Evolutionary conservation across 2,888 invertebrate species (phyloP), one percentile per base, ranked within the genome.

Genomic region (Fragum fragum): DNA sequence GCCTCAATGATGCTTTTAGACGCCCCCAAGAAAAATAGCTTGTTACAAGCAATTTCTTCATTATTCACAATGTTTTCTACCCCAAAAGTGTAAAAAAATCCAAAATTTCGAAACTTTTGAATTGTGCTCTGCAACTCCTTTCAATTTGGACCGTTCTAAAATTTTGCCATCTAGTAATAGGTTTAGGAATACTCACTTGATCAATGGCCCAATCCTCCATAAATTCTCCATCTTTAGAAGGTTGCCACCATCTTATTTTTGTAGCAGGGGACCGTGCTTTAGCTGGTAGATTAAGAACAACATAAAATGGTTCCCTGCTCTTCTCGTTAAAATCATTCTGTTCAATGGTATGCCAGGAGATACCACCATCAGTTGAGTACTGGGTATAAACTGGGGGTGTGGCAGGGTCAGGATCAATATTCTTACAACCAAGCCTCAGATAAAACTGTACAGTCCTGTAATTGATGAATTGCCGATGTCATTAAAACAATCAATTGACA

Each of bases 191-290:
- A 47, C 47, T 16, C 77, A 95, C 95, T 92, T 95, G 94, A 85
- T 95, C 95, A 23, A 95, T 90, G 3, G 95, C 94, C 95, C 95
- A 95, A 69, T 92, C 90, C 52, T 92, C 92, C 29, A 84, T 71
- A 79, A 91, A 93, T 5, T 79, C 89, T 14, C 94, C 94, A 87
- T 91, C 87, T 16, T 78, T 55, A 0, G 93, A 92, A 0, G 94
- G 94, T 81, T 94, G 94, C 92, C 93, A 93, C 94, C 94, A 94
- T 28, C 94, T 85, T 7, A 94, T 63, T 69, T 91, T 89, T 6
- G 94, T 92, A 36, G 92, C 84, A 73, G 91, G 92, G 39, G 91
- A 92, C 23, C 91, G 86, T 7, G 92, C 92, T 70, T 87, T 86
- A 9, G 86, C 89, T 16, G 94, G 94, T 29, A 94, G 80, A 66